Evolutionary conservation across 2,797 vertebrate genomes (phyloP), one percentile per base, ranked within the genome.

Genomic region (Enteromius unitaeniatus): DNA sequence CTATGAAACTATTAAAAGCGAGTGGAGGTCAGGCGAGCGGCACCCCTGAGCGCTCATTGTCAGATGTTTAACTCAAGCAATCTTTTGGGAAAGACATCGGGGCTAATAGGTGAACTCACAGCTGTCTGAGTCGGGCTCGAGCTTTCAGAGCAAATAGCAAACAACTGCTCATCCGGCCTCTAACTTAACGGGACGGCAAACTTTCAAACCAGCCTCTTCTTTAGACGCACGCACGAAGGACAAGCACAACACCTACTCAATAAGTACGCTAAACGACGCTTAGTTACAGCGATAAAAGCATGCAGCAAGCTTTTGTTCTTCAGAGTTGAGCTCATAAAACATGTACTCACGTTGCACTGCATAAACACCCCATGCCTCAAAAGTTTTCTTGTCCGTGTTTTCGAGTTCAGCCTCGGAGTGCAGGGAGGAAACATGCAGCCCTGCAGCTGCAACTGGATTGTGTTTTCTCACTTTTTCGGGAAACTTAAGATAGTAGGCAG

Each of bases 81-180:
- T 94, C 95, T 95, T 95, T 86, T 92, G 94, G 94, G 95, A 95
- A 95, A 96, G 95, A 96, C 96, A 95, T 93, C 94, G 91, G 95
- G 95, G 96, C 96, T 96, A 96, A 96, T 95, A 95, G 96, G 96
- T 97, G 96, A 96, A 95, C 90, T 92, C 95, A 92, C 95, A 95
- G 95, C 94, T 95, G 95, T 93, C 91, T 91, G 90, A 90, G 88
- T 89, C 87, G 92, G 93, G 93, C 92, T 90, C 90, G 83, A 91
- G 89, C 85, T 90, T 90, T 84, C 85, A 85, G 84, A 85, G 83
- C 83, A 87, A 78, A 85, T 79, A 77, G 60, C 76, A 83, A 83
- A 82, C 87, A 83, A 58, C 86, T 64, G 87, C 74, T 86, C 88
- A 89, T 79, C 89, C 86, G 83, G 83, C 87, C 90, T 87, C 67